Percentiles rank a stretch among this genome's conserved stretches.
These are phyloP conservation scores for Thalassarche chlororhynchos DNA, from an alignment of 2,113 vertebrate genomes.

Conservation along the genomic window DNA sequence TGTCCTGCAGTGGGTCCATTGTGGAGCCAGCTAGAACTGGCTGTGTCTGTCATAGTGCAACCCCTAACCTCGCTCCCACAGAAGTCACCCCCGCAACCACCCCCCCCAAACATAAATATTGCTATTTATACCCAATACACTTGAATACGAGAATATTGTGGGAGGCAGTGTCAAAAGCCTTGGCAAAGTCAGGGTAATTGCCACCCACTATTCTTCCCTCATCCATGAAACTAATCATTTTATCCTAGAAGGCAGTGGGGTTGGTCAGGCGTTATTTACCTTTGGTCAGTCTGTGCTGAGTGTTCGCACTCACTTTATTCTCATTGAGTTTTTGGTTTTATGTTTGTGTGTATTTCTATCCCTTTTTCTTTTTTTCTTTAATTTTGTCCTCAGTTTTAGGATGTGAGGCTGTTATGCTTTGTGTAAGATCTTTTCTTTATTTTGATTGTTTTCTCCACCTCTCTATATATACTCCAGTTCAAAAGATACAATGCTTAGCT, in stretches of 20 bases:
- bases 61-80: neutral
- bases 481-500: neutral
- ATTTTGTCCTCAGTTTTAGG: neutral
- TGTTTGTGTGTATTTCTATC: neutral
- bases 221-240: neutral
- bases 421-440: neutral
- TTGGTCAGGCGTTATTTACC: neutral
- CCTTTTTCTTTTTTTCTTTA: neutral
- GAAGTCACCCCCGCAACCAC: neutral
- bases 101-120: neutral
- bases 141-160: neutral
- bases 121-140: neutral
- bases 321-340: neutral
- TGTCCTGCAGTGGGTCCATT: neutral
- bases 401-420: rapidly evolving
- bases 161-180: neutral
- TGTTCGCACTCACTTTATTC: neutral
- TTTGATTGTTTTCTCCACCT: neutral
- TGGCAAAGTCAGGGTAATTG: neutral
- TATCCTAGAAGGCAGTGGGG: neutral
- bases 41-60: neutral
- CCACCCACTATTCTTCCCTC: neutral
- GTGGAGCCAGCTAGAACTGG: neutral
- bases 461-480: neutral
- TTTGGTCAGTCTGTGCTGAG: neutral